Percentiles rank a stretch among this genome's conserved stretches.
phyloP scores from a whole-genome alignment of 2,797 vertebrate species.

The Setipinna tenuifilis region DNA sequence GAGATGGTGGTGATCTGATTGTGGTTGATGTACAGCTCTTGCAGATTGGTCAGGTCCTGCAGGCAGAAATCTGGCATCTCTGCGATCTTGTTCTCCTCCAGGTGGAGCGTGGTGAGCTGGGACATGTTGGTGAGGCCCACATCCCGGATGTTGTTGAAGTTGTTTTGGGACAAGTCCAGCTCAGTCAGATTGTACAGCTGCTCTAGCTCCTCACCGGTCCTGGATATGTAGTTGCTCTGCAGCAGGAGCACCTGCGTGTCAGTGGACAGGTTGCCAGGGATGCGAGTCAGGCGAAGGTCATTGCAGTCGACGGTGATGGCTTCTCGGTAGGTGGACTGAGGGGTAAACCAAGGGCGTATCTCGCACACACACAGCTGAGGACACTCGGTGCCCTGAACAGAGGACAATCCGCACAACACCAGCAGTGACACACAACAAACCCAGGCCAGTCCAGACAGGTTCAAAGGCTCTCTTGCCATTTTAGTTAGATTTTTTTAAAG shows the following conservation, averaged over 20 bases:
- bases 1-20: conserved; percentile 93
- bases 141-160: conserved; percentile 89
- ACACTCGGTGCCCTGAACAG: conserved; percentile 83
- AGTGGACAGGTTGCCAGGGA: conserved; percentile 91
- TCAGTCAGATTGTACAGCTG: conserved; percentile 94
- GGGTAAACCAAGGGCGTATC: conserved; percentile 96
- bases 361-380: conserved; percentile 96
- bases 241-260: conserved; percentile 96
- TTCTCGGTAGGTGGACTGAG: conserved; percentile 96
- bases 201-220: conserved; percentile 88
- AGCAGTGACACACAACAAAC: conserved; percentile 78
- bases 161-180: conserved; percentile 95
- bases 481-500: conserved; percentile 56
- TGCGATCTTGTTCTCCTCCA: conserved; percentile 94
- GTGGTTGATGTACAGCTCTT: conserved; percentile 97
- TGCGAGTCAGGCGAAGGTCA: conserved; percentile 89
- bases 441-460: conserved; percentile 61
- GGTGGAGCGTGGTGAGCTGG: conserved; percentile 92
- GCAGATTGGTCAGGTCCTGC: conserved; percentile 90
- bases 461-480: conserved; percentile 80
- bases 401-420: conserved; percentile 75
- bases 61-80: conserved; percentile 94
- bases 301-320: conserved; percentile 97
- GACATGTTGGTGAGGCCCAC: conserved; percentile 91
- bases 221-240: conserved; percentile 96